These are phyloP conservation scores for Cepaea nemoralis DNA, from an alignment of 1,140 invertebrate species.

Conservation along the genomic window DNA sequence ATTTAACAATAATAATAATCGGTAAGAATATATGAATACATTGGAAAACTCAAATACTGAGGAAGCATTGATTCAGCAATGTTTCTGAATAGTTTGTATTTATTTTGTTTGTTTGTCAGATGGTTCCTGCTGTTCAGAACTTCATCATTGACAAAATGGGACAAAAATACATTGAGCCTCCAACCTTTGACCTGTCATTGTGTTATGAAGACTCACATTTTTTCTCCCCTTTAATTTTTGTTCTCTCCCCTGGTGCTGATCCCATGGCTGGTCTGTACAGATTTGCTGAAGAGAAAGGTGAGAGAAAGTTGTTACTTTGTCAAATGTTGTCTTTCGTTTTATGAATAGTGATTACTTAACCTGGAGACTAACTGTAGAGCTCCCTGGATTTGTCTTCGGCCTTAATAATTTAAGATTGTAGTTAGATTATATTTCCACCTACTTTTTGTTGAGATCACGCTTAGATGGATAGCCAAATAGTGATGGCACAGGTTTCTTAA, in stretches of 20 bases:
- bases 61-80: no score
- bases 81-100: no score
- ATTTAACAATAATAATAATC: no score
- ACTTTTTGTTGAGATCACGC: no score
- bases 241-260: constrained; percentile 71
- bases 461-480: no score
- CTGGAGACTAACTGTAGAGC: no score
- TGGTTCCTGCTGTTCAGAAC: constrained; percentile 68
- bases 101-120: constrained; percentile 55
- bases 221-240: constrained; percentile 70
- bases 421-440: no score
- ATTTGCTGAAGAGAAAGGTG: constrained; percentile 72
- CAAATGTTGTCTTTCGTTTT: not conserved
- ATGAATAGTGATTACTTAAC: not conserved
- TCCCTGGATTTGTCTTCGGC: no score
- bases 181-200: constrained; percentile 71
- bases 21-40: no score
- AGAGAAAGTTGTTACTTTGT: not conserved
- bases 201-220: constrained; percentile 69
- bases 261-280: constrained; percentile 71
- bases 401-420: no score
- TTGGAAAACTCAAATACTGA: no score
- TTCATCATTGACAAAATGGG: constrained; percentile 69
- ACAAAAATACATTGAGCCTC: constrained; percentile 69
- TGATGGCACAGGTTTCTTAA: no score